Conservation (phyloP, 2,797 vertebrate species). For the Phrynocephalus forsythii region DNA sequence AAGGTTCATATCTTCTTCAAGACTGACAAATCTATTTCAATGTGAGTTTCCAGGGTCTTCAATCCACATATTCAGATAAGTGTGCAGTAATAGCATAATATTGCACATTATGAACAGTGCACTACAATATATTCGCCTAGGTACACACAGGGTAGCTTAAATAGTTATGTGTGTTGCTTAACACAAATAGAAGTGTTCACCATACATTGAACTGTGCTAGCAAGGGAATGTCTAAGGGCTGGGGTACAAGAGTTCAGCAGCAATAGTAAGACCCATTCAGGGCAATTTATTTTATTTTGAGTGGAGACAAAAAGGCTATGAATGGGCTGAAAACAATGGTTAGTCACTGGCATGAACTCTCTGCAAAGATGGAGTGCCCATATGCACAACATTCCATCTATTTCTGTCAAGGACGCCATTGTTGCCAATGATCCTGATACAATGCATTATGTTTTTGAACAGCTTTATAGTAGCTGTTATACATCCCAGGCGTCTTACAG, state of each 20-base stretch:
- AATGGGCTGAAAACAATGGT: constrained; percentile 71
- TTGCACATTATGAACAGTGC: too few species aligned
- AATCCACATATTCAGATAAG: too few species aligned
- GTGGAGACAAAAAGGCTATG: constrained; percentile 68
- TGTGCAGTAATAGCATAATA: too few species aligned
- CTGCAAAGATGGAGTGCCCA: constrained; percentile 63
- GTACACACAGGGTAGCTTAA: neutral
- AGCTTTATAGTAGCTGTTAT: constrained; percentile 62
- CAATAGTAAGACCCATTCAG: constrained; percentile 26
- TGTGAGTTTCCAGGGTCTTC: too few species aligned
- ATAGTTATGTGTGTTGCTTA: neutral
- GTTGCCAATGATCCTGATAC: constrained; percentile 59
- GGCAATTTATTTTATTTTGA: constrained; percentile 52
- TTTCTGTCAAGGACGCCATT: constrained; percentile 68
- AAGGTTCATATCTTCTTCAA: too few species aligned
- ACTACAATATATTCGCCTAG: neutral
- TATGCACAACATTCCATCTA: constrained; percentile 55
- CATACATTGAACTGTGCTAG: constrained; percentile 45
- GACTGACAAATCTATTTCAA: too few species aligned
- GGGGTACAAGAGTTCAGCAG: constrained; percentile 38
- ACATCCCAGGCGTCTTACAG: constrained; percentile 68
- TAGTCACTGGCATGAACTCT: constrained; percentile 56
- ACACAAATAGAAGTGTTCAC: constrained; percentile 23
- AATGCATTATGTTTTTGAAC: constrained; percentile 70
- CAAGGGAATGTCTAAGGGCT: constrained; percentile 14